Conservation (phyloP, 2,888 invertebrate species). For the Odontothrips loti region DNA sequence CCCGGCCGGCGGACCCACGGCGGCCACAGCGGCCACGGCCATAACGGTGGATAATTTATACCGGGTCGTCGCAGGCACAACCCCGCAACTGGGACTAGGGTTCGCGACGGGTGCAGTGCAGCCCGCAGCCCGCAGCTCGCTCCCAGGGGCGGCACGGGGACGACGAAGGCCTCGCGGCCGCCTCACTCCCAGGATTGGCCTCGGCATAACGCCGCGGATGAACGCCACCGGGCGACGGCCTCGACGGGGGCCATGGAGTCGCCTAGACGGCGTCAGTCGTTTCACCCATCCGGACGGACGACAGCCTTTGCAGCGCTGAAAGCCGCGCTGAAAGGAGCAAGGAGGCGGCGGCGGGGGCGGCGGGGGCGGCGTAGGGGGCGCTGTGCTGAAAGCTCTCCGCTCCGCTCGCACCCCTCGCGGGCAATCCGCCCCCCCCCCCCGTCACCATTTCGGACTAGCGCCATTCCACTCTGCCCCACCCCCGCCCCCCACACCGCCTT, state of each 20-base stretch:
- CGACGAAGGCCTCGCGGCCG: too few relatives aligned
- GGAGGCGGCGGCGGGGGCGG: not conserved
- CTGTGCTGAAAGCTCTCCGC: too few relatives aligned
- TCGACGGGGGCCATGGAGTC: not conserved
- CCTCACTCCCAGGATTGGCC: slow-evolving; percentile 10
- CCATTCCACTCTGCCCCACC: too few relatives aligned
- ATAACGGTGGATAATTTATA: slow-evolving; percentile 18
- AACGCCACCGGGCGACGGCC: not conserved
- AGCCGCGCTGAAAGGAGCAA: not conserved
- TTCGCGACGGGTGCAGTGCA: too few relatives aligned
- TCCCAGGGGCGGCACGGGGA: too few relatives aligned
- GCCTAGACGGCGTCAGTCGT: too few relatives aligned
- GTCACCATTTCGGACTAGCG: too few relatives aligned
- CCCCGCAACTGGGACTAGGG: too few relatives aligned
- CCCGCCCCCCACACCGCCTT: too few relatives aligned
- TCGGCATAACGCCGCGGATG: not conserved
- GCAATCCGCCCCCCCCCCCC: not conserved
- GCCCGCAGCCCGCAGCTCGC: too few relatives aligned
- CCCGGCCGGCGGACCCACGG: not conserved
- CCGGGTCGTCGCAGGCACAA: not conserved
- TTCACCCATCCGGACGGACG: too few relatives aligned
- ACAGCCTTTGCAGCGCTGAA: not conserved
- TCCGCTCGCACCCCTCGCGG: too few relatives aligned
- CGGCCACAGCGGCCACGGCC: not conserved
- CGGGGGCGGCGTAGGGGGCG: not conserved